Conservation (phyloP, 1,140 invertebrate species). For the Rhizoglyphus robini region DNA sequence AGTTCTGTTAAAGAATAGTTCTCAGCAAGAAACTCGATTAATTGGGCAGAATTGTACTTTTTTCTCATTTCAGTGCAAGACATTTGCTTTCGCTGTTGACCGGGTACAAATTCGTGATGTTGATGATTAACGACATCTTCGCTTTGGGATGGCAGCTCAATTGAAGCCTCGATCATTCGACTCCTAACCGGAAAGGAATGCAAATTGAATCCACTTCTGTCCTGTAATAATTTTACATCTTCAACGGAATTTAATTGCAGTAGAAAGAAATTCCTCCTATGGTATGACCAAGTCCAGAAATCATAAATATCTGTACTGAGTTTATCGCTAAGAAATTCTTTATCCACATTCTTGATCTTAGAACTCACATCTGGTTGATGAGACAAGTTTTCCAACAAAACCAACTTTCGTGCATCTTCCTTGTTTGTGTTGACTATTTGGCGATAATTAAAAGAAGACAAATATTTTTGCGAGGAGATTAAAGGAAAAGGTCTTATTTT, state of each 20-base stretch:
- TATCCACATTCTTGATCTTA: background rate
- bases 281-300: background rate
- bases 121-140: background rate
- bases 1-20: conserved; percentile 9
- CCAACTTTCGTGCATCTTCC: background rate
- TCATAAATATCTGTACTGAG: background rate
- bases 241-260: background rate
- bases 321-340: background rate
- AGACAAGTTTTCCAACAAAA: background rate
- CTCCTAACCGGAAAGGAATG: conserved; percentile 14
- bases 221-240: background rate
- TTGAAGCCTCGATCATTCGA: conserved; percentile 6
- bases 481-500: too few species aligned
- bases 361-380: background rate
- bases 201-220: conserved; percentile 6
- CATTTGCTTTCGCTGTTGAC: background rate
- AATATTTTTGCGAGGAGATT: too few species aligned
- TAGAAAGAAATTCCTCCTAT: background rate
- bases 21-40: background rate
- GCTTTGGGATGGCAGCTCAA: background rate
- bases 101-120: background rate
- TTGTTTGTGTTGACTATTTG: background rate
- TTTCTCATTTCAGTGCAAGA: background rate
- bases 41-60: background rate
- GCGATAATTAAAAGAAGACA: background rate